Percentiles rank a stretch among this genome's conserved stretches.
These are phyloP conservation scores for Perca flavescens DNA, from an alignment of 2,113 vertebrate genomes.

Conservation along the genomic window DNA sequence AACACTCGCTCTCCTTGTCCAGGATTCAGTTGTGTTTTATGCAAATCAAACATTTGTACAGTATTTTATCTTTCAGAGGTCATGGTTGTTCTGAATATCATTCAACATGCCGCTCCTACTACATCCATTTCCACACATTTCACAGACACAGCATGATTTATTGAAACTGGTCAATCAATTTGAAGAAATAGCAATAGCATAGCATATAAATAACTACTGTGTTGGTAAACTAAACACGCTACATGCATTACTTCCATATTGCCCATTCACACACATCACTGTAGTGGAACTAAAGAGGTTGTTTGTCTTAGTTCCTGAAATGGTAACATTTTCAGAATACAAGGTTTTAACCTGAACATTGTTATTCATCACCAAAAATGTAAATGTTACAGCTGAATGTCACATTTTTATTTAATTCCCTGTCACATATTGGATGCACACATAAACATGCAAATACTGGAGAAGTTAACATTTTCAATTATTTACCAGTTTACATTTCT, in stretches of 20 bases:
- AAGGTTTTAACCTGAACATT: neutral
- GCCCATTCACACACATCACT: neutral
- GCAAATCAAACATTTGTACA: neutral
- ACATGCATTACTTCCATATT: neutral
- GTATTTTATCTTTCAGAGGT: neutral
- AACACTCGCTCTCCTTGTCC: neutral
- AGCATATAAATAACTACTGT: neutral
- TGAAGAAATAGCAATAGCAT: neutral
- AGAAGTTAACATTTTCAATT: neutral
- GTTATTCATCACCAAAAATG: neutral
- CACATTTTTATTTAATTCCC: neutral
- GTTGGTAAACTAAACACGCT: neutral
- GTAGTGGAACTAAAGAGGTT: neutral
- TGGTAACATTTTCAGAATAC: neutral
- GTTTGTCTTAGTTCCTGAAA: neutral
- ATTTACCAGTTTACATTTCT: neutral
- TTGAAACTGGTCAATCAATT: neutral
- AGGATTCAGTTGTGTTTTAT: neutral
- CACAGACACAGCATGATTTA: neutral
- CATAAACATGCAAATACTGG: neutral
- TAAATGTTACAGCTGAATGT: neutral
- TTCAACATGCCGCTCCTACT: neutral
- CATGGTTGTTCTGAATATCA: neutral
- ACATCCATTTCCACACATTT: neutral
- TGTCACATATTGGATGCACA: neutral